phyloP scores from a whole-genome alignment of 2,797 vertebrate species.

The Mormyrus proboscirostris region DNA sequence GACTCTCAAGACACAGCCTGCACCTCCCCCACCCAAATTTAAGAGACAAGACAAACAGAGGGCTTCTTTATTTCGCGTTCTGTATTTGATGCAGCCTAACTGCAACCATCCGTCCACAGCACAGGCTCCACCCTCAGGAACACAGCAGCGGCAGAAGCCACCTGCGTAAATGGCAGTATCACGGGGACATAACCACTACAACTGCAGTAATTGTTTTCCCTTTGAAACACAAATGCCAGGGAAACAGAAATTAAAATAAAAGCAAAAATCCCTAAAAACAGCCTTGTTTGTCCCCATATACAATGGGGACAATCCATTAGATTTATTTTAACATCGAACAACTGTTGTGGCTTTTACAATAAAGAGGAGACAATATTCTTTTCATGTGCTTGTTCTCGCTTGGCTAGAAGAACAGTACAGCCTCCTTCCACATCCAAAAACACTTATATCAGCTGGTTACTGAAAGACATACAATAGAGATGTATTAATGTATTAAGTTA shows the following conservation, averaged over 20 bases:
- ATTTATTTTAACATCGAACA: constrained; percentile 39
- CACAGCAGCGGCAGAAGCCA: constrained; percentile 38
- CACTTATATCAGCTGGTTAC: neutral
- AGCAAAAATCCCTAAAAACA: constrained; percentile 36
- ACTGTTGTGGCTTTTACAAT: constrained; percentile 30
- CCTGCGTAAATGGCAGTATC: constrained; percentile 50
- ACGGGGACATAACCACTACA: constrained; percentile 52
- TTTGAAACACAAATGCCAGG: constrained; percentile 19
- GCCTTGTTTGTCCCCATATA: constrained; percentile 31
- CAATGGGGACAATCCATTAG: constrained; percentile 32
- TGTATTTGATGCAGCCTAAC: constrained; percentile 71
- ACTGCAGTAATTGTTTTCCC: constrained; percentile 51
- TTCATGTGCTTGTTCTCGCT: neutral
- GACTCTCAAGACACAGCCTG: neutral
- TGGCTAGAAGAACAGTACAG: neutral
- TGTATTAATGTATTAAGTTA: neutral
- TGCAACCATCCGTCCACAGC: constrained; percentile 52
- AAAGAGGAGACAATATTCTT: neutral
- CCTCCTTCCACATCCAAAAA: neutral
- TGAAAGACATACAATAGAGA: neutral
- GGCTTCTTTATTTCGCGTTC: constrained; percentile 49
- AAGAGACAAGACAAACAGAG: constrained; percentile 26
- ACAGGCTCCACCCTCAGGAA: constrained; percentile 44
- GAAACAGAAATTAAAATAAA: neutral
- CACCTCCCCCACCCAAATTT: neutral